Evolutionary conservation across 2,888 invertebrate genomes (phyloP).

Genomic region (Atethmia centrago): DNA sequence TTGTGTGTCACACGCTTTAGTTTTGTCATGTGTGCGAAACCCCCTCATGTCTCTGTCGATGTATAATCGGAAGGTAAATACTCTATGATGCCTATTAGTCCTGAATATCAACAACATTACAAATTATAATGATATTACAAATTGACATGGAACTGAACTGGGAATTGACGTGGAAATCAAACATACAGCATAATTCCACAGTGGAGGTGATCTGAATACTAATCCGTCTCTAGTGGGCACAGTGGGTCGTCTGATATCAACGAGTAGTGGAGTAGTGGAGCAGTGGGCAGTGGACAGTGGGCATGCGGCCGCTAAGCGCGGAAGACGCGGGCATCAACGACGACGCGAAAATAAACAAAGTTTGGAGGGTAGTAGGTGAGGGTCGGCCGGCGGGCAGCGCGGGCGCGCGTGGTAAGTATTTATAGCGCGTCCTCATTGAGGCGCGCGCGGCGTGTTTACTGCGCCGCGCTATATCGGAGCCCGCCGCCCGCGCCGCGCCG

Average conservation of each 20-base stretch:
- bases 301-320: conserved; percentile 27
- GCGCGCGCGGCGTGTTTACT: conserved; percentile 70
- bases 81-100: neutral
- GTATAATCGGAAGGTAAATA: neutral
- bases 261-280: neutral
- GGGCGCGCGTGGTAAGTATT: conserved; percentile 71
- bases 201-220: no score
- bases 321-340: conserved; percentile 19
- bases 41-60: neutral
- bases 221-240: neutral
- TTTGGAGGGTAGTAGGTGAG: conserved; percentile 84
- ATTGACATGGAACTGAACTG: neutral
- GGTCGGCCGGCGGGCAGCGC: conserved; percentile 80
- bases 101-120: neutral
- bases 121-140: no score
- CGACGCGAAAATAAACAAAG: conserved; percentile 71
- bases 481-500: no score
- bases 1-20: neutral
- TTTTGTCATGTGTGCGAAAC: neutral
- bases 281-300: neutral
- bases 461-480: conserved; percentile 69
- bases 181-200: neutral
- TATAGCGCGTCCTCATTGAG: conserved; percentile 80
- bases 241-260: neutral
- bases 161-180: neutral